Evolutionary conservation across 2,888 invertebrate species (phyloP), one percentile per base, ranked within the genome.

Genomic region (Creontiades dilutus): DNA sequence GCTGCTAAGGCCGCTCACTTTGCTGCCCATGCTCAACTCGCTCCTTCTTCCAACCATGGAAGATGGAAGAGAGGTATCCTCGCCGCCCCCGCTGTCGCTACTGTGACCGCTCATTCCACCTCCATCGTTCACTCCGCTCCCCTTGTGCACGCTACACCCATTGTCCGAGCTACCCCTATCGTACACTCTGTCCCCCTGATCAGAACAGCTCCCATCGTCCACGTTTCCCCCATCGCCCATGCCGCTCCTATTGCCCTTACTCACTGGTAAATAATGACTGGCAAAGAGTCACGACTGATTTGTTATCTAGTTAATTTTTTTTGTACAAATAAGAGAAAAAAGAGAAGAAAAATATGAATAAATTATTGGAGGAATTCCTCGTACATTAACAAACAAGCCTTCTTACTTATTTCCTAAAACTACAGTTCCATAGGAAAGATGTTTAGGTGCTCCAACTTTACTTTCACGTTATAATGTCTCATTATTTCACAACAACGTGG

Each of bases 11-110:
- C 91, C 52, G 91, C 91, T 16, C 91, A 91, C 90, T 68, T 95
- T 91, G 95, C 95, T 91, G 95, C 95, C 90, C 94, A 95, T 91
- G 93, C 93, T 46, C 88, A 88, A 55, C 52, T 88, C 75, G 81
- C 89, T 55, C 76, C 78, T 16, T 37, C 46, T 28, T 86, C 82
- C 68, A 27, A 47, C 57, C 88, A 87, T 48, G 84, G 84, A 27
- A 89, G 89, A 85, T 89, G 89, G 89, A 84, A 84, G 84, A 28
- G 89, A 48, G 88, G 82, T 16, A 47, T 89, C 52, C 81, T 68
- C 27, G 82, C 68, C 19, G 81, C 68, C 57, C 89, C 89, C 0
- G 47, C 82, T 48, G 80, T 85, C 68, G 80, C 89, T 28, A 75
- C 78, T 52, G 52, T 90, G 76, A 75, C n/a, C 82, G 78, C 57